These are phyloP conservation scores for Glareola pratincola DNA, from an alignment of 2,113 vertebrate species.

Conservation along the genomic window DNA sequence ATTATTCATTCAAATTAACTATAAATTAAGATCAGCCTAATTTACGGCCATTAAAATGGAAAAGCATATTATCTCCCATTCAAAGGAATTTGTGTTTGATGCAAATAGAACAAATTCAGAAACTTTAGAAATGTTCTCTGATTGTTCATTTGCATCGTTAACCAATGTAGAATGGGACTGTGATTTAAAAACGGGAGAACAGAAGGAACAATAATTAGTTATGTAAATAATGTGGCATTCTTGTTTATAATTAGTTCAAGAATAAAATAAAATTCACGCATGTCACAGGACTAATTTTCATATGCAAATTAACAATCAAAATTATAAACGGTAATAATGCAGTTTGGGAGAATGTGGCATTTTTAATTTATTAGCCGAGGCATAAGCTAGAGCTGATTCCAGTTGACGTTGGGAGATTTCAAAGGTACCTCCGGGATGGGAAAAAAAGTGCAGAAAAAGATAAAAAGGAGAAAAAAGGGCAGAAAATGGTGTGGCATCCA, in stretches of 20 bases:
- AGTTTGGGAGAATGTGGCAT: slow-evolving; percentile 88
- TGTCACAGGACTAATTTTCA: slow-evolving; percentile 97
- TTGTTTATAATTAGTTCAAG: slow-evolving; percentile 99
- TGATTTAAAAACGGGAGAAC: slow-evolving; percentile 82
- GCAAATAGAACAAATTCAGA: slow-evolving; percentile 80
- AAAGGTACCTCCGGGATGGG: slow-evolving; percentile 53
- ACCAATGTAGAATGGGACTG: slow-evolving; percentile 69
- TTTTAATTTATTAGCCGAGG: slow-evolving; percentile 88
- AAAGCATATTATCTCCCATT: slow-evolving; percentile 78
- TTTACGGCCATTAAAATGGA: slow-evolving; percentile 84
- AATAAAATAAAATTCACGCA: slow-evolving; percentile 87
- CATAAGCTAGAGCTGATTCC: slow-evolving; percentile 78
- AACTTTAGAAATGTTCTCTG: slow-evolving; percentile 80
- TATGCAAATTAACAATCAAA: slow-evolving; percentile 99
- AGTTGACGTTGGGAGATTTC: slow-evolving; percentile 76
- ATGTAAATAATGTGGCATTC: slow-evolving; percentile 99
- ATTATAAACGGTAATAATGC: slow-evolving; percentile 98
- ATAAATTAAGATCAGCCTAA: slow-evolving; percentile 85
- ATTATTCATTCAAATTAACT: slow-evolving; percentile 82
- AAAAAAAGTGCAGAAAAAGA: slow-evolving; percentile 1
- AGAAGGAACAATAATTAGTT: slow-evolving; percentile 99
- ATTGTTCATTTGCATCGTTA: slow-evolving; percentile 79
- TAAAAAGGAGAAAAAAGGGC: not conserved
- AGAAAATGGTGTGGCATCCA: not conserved
- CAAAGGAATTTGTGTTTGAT: slow-evolving; percentile 81